Evolutionary conservation across 2,797 vertebrate genomes (phyloP).

Genomic region (Borostomias antarcticus): DNA sequence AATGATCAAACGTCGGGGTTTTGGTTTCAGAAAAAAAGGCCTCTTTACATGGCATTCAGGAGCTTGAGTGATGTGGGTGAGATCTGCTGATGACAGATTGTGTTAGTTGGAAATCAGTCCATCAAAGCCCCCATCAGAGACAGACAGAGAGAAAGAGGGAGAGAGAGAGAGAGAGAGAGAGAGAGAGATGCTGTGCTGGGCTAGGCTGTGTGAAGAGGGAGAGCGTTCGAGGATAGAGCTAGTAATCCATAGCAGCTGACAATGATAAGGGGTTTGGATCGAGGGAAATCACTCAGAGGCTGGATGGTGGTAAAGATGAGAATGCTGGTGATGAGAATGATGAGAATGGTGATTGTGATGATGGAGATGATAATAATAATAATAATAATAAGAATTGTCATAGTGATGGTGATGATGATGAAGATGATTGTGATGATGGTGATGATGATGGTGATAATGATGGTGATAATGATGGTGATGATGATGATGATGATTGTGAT

Average conservation of each 20-base stretch:
- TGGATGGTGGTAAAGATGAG: too few relatives aligned
- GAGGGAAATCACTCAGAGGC: not conserved
- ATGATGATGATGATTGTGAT: too few relatives aligned
- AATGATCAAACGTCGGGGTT: constrained; percentile 16
- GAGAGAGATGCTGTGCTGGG: not conserved
- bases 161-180: too few relatives aligned
- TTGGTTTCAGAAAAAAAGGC: constrained; percentile 2
- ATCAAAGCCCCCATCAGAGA: constrained; percentile 34
- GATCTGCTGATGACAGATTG: constrained; percentile 29
- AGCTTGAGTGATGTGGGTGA: constrained; percentile 23
- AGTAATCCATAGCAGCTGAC: not conserved
- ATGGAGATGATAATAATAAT: too few relatives aligned
- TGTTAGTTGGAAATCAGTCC: constrained; percentile 45
- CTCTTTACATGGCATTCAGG: constrained; percentile 14
- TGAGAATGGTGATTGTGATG: too few relatives aligned
- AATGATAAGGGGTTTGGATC: not conserved
- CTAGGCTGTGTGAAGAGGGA: too few relatives aligned
- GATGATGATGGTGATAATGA: too few relatives aligned
- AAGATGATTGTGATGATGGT: too few relatives aligned
- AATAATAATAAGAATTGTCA: too few relatives aligned
- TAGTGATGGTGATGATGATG: not conserved
- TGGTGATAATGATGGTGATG: too few relatives aligned
- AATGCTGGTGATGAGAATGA: too few relatives aligned
- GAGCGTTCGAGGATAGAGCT: not conserved
- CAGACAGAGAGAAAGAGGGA: constrained; percentile 33